Base-by-base conservation (phyloP, 2,113 vertebrate species). In the Hippocampus comes region DNA sequence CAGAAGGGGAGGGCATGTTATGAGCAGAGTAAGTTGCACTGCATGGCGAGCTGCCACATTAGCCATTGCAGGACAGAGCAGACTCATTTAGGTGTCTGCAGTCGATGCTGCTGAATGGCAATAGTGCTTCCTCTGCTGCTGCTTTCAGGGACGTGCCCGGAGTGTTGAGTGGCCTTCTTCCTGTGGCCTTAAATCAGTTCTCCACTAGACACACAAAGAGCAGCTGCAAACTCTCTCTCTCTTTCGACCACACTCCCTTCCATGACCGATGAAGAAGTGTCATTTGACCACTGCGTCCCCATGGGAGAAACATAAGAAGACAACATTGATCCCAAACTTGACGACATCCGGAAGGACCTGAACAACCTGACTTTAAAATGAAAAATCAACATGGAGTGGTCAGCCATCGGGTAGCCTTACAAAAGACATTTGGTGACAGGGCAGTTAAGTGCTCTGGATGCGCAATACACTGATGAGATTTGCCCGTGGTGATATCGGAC, bases 141-240 rank as follows among this genome's bases (percentile, higher is more conserved):
- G 85, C 79, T 85, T 77, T 88, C 81, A 79, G 80, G 79, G 85
- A 92, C 90, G 90, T 93, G 90, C 86, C 84, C 70, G 70, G 89
- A 89, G 88, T 93, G 79, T 85, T 80, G 85, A 93, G 84, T 53
- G 88, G 85, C 78, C 81, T 72, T 72, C 82, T 89, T 90, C 87
- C 89, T 91, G 88, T 86, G 89, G 83, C 88, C 87, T 84, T 89
- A 90, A 90, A 91, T 91, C 90, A 91, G 85, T 88, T 88, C 87
- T 83, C 75, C 86, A 87, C 87, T 79, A 82, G 76, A 86, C 85
- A 86, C 88, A 86, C 84, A 78, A 78, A 73, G 77, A 84, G 82
- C 91, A 89, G 87, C 86, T 90, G 87, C 87, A 78, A 78, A 77
- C 63, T 49, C 84, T 69, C 75, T 61, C 63, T 78, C 81, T 63